phyloP scores from a whole-genome alignment of 2,888 invertebrate genomes.

The Eurytoma adleriae region DNA sequence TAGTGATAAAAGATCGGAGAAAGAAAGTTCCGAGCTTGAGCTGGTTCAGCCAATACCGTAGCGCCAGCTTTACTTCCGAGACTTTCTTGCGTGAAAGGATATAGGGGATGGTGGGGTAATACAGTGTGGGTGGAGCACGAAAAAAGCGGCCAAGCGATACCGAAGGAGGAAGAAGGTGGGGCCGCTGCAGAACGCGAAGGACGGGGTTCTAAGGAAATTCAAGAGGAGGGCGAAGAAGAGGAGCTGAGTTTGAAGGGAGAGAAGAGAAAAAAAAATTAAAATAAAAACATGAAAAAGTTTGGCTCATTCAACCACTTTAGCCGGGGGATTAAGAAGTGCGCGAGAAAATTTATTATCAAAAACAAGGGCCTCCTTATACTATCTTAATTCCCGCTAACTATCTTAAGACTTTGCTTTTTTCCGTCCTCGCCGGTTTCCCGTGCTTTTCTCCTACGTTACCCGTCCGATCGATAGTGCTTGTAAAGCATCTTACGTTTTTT shows the following conservation, averaged over 20 bases:
- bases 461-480: constrained; percentile 31
- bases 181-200: constrained; percentile 18
- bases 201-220: constrained; percentile 36
- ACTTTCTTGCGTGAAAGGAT: constrained; percentile 26
- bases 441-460: constrained; percentile 4
- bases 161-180: constrained; percentile 4
- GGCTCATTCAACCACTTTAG: constrained; percentile 59
- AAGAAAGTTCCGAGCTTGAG: neutral
- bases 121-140: neutral
- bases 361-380: constrained; percentile 62
- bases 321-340: constrained; percentile 56
- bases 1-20: constrained; percentile 10
- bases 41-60: neutral
- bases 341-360: constrained; percentile 64
- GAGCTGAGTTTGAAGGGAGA: constrained; percentile 23
- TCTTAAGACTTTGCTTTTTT: constrained; percentile 41
- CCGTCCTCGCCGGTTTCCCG: constrained; percentile 3
- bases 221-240: constrained; percentile 44
- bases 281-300: constrained; percentile 46
- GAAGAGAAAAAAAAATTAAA: constrained; percentile 19
- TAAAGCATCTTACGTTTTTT: constrained; percentile 26
- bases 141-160: constrained; percentile 38
- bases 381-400: constrained; percentile 64
- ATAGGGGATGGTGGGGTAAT: neutral
- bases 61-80: constrained; percentile 40